Percentiles rank a stretch among this genome's conserved stretches.
phyloP scores from a whole-genome alignment of 2,797 vertebrate genomes.

The Atherinosoma microstoma region DNA sequence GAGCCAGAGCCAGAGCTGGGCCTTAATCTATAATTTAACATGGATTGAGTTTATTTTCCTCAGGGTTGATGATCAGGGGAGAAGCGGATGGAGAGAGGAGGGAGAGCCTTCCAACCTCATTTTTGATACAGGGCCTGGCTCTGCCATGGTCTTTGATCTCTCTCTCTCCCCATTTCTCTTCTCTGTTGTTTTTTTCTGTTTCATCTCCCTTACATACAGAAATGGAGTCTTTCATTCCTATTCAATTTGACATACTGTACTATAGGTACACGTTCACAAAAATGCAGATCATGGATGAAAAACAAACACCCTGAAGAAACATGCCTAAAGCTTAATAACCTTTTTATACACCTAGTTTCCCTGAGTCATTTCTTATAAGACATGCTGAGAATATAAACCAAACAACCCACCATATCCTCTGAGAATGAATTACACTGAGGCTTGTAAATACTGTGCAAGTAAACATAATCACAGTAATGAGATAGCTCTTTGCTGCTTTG shows the following conservation, averaged over 20 bases:
- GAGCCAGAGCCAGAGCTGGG: constrained; percentile 61
- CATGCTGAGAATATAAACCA: constrained; percentile 43
- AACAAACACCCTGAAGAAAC: constrained; percentile 33
- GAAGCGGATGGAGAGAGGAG: constrained; percentile 55
- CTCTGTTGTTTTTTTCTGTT: constrained; percentile 31
- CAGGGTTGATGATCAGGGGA: constrained; percentile 70
- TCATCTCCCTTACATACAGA: constrained; percentile 47
- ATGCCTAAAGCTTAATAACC: constrained; percentile 39
- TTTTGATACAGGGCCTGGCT: constrained; percentile 58
- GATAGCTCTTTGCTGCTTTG: constrained; percentile 43
- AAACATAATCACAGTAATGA: constrained; percentile 59
- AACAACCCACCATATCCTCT: constrained; percentile 32
- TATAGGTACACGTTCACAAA: constrained; percentile 27
- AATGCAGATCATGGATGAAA: constrained; percentile 8
- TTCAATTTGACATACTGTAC: constrained; percentile 39
- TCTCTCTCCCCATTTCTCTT: constrained; percentile 24
- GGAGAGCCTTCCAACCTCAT: constrained; percentile 65
- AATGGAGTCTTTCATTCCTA: constrained; percentile 34
- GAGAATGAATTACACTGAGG: constrained; percentile 36
- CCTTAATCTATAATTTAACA: constrained; percentile 87
- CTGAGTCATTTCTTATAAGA: constrained; percentile 38
- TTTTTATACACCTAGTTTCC: constrained; percentile 41
- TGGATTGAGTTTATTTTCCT: constrained; percentile 76
- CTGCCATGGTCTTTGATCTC: constrained; percentile 68
- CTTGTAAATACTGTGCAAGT: constrained; percentile 40